Percentiles rank a stretch among this genome's conserved stretches.
Evolutionary conservation across 2,113 vertebrate genomes (phyloP).

Genomic region (Amblyopsis rosae): DNA sequence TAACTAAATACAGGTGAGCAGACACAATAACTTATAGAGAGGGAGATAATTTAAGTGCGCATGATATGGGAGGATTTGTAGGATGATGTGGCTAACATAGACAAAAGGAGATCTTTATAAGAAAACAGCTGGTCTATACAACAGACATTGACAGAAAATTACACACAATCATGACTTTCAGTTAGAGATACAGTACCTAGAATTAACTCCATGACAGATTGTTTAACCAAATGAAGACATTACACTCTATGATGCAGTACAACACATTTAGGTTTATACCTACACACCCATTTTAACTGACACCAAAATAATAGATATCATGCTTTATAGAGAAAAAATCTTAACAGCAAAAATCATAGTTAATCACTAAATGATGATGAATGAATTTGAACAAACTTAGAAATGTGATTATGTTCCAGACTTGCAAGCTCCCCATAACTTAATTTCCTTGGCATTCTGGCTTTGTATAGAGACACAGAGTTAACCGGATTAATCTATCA

Average conservation of each 20-base stretch:
- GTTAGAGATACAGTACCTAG: constrained; percentile 25
- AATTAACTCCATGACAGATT: constrained; percentile 20
- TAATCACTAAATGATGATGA: constrained; percentile 25
- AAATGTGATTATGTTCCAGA: constrained; percentile 44
- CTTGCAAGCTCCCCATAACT: constrained; percentile 25
- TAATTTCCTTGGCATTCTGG: constrained; percentile 39
- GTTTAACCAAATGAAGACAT: constrained; percentile 38
- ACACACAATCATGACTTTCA: constrained; percentile 21
- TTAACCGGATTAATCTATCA: constrained; percentile 57
- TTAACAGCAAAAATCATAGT: constrained; percentile 9
- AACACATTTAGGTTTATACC: constrained; percentile 7
- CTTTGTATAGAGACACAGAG: constrained; percentile 43
- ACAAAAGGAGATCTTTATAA: constrained; percentile 34
- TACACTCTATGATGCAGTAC: not conserved
- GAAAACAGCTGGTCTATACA: constrained; percentile 53
- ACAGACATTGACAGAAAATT: constrained; percentile 38
- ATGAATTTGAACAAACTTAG: constrained; percentile 27
- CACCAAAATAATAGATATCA: no score
- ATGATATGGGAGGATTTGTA: not conserved
- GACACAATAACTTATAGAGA: not conserved
- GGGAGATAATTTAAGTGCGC: not conserved
- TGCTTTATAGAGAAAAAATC: no score
- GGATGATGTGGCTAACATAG: constrained; percentile 22
- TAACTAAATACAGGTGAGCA: not conserved
- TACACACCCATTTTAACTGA: not conserved